Evolutionary conservation across 2,888 invertebrate genomes (phyloP).

Genomic region (Laspeyria flexula): DNA sequence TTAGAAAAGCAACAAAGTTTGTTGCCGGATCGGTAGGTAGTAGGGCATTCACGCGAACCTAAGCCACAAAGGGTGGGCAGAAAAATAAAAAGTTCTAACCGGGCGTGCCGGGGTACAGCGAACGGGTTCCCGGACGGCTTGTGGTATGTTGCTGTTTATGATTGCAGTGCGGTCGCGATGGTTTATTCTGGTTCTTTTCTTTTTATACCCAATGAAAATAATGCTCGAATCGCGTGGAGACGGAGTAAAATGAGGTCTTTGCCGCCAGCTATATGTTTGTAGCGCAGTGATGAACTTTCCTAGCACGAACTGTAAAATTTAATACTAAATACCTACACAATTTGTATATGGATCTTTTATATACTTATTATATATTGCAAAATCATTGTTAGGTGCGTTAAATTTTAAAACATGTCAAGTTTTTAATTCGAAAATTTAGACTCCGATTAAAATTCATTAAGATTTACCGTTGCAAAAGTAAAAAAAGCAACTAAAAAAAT

Average conservation of each 20-base stretch:
- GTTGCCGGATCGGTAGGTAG: conserved; percentile 59
- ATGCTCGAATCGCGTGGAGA: conserved; percentile 15
- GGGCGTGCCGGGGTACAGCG: conserved; percentile 76
- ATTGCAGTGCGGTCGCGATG: conserved; percentile 6
- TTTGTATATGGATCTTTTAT: too few relatives aligned
- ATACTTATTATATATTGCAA: too few relatives aligned
- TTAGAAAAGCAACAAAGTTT: conserved; percentile 50
- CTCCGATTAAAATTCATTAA: too few relatives aligned
- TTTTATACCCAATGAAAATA: background rate
- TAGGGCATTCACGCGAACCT: conserved; percentile 79
- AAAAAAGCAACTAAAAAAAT: too few relatives aligned
- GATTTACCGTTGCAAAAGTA: too few relatives aligned
- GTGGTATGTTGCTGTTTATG: conserved; percentile 62
- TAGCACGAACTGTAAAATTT: too few relatives aligned
- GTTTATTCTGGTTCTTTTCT: background rate
- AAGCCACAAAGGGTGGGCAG: conserved; percentile 80
- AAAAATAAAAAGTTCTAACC: conserved; percentile 84
- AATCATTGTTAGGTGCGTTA: too few relatives aligned
- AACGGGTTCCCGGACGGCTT: conserved; percentile 75
- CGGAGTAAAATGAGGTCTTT: conserved; percentile 15
- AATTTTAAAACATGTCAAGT: too few relatives aligned
- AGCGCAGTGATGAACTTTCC: background rate
- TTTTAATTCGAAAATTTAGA: too few relatives aligned
- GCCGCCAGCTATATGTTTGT: background rate
- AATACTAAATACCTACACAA: too few relatives aligned